Conservation (phyloP, 2,797 vertebrate genomes). For the Chrysocyon brachyurus region DNA sequence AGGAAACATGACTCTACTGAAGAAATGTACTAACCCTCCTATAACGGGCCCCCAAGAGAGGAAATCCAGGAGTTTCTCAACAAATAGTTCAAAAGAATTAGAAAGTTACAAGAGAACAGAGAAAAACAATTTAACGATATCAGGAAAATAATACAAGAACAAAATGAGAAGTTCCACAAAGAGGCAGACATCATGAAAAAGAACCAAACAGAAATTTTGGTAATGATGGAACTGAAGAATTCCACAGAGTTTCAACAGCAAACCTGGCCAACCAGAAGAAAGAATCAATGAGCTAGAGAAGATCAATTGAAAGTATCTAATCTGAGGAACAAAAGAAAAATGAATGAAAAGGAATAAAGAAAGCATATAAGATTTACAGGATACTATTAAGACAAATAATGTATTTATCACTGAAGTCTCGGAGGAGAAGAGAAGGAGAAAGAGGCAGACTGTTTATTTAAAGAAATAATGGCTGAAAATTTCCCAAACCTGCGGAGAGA, state of each 20-base stretch:
- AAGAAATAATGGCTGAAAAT: neutral
- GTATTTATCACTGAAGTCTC: neutral
- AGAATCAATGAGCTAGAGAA: neutral
- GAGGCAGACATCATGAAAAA: neutral
- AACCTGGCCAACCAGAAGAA: neutral
- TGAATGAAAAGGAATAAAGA: neutral
- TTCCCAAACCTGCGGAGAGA: neutral
- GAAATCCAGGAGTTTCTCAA: neutral
- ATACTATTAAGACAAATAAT: neutral
- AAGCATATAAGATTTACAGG: neutral
- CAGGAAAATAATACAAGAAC: neutral
- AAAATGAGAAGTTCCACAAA: neutral
- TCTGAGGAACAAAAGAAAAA: neutral
- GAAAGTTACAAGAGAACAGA: neutral
- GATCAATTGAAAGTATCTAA: neutral
- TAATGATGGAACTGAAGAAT: neutral
- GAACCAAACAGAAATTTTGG: neutral
- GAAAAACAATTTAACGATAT: neutral
- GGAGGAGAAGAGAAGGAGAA: neutral
- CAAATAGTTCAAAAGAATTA: neutral
- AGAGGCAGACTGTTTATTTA: neutral
- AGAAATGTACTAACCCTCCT: neutral
- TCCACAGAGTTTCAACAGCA: neutral
- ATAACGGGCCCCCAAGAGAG: neutral
- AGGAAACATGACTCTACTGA: neutral